Evolutionary conservation across 2,113 vertebrate genomes (phyloP), one percentile per base, ranked within the genome.

Genomic region (Lophochroa leadbeateri): DNA sequence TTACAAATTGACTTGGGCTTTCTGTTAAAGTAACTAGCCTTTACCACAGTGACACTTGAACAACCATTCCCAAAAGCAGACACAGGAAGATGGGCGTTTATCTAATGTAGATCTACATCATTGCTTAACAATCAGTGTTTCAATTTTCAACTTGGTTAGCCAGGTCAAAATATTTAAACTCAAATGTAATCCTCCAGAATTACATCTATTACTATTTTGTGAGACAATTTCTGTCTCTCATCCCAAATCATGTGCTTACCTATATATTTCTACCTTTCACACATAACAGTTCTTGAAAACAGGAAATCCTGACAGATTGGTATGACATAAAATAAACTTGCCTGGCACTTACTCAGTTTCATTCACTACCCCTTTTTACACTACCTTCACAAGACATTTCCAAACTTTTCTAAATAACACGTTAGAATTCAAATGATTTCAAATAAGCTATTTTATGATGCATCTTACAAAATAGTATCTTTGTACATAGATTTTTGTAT

Each of bases 1-100:
- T 95, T 90, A 96, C 86, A 96, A 95, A 82, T 43, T 82, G 92
- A 94, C 72, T 88, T 88, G 43, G 88, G 72, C 53, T 96, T 95
- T 96, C 91, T 92, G 60, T 78, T 96, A 44, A 92, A 95, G 84
- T 84, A 97, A 74, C n/a, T 52, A 82, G 76, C 64, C 84, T 97
- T 93, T 89, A 96, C 78, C 82, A 50, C 21, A 94, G n/a, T 41
- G 78, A 84, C 52, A 91, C 46, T 95, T 96, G 79, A 97, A 96
- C 39, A 74, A 86, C 29, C 43, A 95, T 91, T 94, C 83, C 86
- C 82, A 92, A 96, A 98, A 89, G 41, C 63, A 93, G 60, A 85
- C 58, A 95, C 17, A 93, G 78, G 77, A 95, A 94, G 64, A 94
- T 46, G 39, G 29, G 63, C 70, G 47, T 92, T 94, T 89, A 74